Evolutionary conservation across 2,113 vertebrate species (phyloP).

Genomic region (Ictalurus furcatus): DNA sequence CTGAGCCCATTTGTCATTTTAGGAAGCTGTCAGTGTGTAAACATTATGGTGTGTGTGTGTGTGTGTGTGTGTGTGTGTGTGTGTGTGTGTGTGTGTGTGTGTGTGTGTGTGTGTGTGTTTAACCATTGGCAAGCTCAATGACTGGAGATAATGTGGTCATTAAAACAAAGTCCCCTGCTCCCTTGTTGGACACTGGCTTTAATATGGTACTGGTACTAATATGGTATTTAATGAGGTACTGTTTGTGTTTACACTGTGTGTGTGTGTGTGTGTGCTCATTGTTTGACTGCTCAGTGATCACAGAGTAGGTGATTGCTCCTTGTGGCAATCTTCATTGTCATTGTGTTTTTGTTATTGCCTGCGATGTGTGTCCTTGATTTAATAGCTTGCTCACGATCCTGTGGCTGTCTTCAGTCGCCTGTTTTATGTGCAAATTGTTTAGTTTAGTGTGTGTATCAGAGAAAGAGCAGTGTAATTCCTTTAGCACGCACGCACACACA

Average conservation of each 20-base stretch:
- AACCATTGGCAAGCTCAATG: slow-evolving; percentile 41
- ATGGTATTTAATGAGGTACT: slow-evolving; percentile 9
- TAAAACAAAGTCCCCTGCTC: slow-evolving; percentile 39
- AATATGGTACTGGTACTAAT: slow-evolving; percentile 10
- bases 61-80: slow-evolving; percentile 17
- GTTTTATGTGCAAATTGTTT: background rate
- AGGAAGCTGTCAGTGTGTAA: slow-evolving; percentile 40
- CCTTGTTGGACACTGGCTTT: slow-evolving; percentile 27
- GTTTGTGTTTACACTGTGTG: slow-evolving; percentile 32
- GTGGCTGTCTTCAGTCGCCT: background rate
- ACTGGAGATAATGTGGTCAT: slow-evolving; percentile 49
- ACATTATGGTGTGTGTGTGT: slow-evolving; percentile 2
- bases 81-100: slow-evolving; percentile 18
- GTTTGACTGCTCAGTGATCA: slow-evolving; percentile 14
- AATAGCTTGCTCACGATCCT: background rate
- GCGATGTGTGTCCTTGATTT: background rate
- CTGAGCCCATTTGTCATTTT: slow-evolving; percentile 46
- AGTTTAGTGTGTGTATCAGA: background rate
- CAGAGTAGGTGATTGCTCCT: background rate
- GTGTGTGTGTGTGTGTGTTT: slow-evolving; percentile 29
- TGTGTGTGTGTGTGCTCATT: slow-evolving; percentile 18
- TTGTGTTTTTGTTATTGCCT: background rate
- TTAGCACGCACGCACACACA: slow-evolving; percentile 1
- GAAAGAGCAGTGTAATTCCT: background rate
- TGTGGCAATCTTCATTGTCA: background rate